Base-by-base conservation (phyloP, 2,888 invertebrate species). In the Cylloceria caligata region DNA sequence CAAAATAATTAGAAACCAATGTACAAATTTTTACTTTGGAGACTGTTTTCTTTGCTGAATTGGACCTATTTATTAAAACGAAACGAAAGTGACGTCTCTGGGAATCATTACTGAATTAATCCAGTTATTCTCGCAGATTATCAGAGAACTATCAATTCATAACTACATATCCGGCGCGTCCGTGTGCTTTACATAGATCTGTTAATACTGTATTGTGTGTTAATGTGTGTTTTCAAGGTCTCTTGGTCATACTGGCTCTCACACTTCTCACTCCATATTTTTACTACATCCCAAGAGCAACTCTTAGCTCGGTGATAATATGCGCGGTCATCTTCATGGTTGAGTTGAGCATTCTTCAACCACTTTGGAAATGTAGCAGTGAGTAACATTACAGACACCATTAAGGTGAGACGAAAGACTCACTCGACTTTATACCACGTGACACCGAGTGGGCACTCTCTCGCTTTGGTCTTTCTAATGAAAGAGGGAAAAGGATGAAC, bases 301-400 rank as follows among this genome's bases (percentile, higher is more conserved):
- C 95, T 0, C 91, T 96, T 13, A 93, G 95, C 1, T 95, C 96
- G 0, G 96, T 97, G 64, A 96, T 97, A 86, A 95, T 97, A 67
- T 96, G 96, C 85, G 97, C 97, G 2, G 96, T 97, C 0, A 93
- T 96, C 65, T 95, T 96, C 86, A 96, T 96, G 96, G 94, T 96
- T 3, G 96, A 96, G 87, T 87, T 95, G 4, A 93, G 93, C 24
- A 94, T 95, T 65, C 87, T 96, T 24, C 93, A 93, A 86, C 94
- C 94, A 36, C 93, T 96, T 11, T 96, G 96, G 96, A 93, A 91
- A 85, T 93, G 89, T 39, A 91, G 86, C 75, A 90, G 91, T 91
- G 72, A 90, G 90, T 88, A 65, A 49, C n/a, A n/a, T 45, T 9
- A 13, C 9, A 73, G 16, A 47, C 16, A n/a, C 11, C 30, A 45